These are phyloP conservation scores for Clunio marinus DNA, from an alignment of 2,888 invertebrate genomes.

Conservation along the genomic window DNA sequence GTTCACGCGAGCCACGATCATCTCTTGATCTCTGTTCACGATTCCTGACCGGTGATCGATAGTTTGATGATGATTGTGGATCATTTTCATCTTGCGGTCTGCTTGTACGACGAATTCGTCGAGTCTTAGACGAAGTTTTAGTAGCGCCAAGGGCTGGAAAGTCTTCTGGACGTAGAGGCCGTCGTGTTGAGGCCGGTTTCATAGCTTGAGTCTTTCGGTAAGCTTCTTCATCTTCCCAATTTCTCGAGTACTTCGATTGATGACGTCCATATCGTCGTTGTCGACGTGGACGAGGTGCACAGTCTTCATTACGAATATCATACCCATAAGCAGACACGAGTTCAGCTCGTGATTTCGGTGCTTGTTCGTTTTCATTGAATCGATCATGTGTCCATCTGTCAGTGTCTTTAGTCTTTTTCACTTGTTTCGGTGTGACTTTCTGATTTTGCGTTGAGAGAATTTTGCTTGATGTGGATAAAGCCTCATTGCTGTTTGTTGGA, in stretches of 20 bases:
- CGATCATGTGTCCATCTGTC: slow-evolving; percentile 86
- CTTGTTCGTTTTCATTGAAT: slow-evolving; percentile 57
- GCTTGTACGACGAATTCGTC: slow-evolving; percentile 33
- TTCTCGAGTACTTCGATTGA: slow-evolving; percentile 85
- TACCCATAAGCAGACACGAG: slow-evolving; percentile 84
- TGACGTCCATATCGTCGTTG: slow-evolving; percentile 84
- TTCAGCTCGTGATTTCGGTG: slow-evolving; percentile 81
- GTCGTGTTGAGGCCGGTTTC: slow-evolving; percentile 46
- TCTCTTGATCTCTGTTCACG: neutral
- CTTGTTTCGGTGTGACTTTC: slow-evolving; percentile 25
- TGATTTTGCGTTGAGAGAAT: slow-evolving; percentile 31
- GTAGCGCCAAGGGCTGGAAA: slow-evolving; percentile 54
- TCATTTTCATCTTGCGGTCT: slow-evolving; percentile 40
- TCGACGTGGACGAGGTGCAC: slow-evolving; percentile 80
- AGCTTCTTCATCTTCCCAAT: slow-evolving; percentile 91
- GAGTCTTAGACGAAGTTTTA: slow-evolving; percentile 41
- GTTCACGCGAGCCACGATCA: neutral
- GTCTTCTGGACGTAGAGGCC: slow-evolving; percentile 56
- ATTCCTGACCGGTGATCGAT: slow-evolving; percentile 15
- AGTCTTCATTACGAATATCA: slow-evolving; percentile 89
- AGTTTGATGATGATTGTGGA: slow-evolving; percentile 26
- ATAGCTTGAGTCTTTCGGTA: slow-evolving; percentile 60
- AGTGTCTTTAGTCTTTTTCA: slow-evolving; percentile 40
- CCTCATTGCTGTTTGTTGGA: slow-evolving; percentile 44
- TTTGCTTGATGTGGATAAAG: neutral